Percentiles rank a stretch among this genome's conserved stretches.
These are phyloP conservation scores for Onchidella celtica DNA, from an alignment of 2,888 invertebrate species.

Conservation along the genomic window DNA sequence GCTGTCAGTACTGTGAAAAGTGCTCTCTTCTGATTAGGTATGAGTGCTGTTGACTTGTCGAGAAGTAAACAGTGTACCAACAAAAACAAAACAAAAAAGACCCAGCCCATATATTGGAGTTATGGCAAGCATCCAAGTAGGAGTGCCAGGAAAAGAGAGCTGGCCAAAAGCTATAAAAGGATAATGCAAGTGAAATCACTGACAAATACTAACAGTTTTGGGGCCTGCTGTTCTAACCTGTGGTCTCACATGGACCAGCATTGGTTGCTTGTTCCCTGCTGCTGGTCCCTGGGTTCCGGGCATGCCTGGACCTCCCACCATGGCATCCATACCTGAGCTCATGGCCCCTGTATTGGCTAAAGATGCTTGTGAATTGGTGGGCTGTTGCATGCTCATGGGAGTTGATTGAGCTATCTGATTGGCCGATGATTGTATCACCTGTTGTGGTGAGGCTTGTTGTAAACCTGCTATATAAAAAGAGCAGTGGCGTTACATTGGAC, in stretches of 20 bases:
- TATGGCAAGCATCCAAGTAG: too few relatives aligned
- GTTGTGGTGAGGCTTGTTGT: conserved; percentile 36
- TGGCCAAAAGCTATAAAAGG: too few relatives aligned
- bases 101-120: too few relatives aligned
- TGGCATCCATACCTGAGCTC: conserved; percentile 15
- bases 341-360: conserved; percentile 10
- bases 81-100: too few relatives aligned
- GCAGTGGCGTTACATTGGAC: too few relatives aligned
- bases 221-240: conserved; percentile 10
- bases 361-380: conserved; percentile 2
- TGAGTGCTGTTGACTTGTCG: too few relatives aligned
- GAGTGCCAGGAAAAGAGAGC: too few relatives aligned
- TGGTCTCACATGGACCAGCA: conserved; percentile 28
- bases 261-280: not conserved
- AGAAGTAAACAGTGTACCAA: too few relatives aligned
- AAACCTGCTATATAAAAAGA: conserved; percentile 11
- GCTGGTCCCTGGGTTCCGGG: not conserved
- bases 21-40: too few relatives aligned
- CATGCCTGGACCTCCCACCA: not conserved
- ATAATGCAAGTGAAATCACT: too few relatives aligned
- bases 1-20: too few relatives aligned
- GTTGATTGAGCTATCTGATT: not conserved
- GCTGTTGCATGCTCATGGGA: conserved; percentile 19
- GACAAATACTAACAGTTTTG: not conserved
- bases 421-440: conserved; percentile 9